A percentile compares a stretch with the other conserved stretches of the same genome.
These are phyloP conservation scores for Elegia similella DNA, from an alignment of 2,888 invertebrate species.

Conservation along the genomic window DNA sequence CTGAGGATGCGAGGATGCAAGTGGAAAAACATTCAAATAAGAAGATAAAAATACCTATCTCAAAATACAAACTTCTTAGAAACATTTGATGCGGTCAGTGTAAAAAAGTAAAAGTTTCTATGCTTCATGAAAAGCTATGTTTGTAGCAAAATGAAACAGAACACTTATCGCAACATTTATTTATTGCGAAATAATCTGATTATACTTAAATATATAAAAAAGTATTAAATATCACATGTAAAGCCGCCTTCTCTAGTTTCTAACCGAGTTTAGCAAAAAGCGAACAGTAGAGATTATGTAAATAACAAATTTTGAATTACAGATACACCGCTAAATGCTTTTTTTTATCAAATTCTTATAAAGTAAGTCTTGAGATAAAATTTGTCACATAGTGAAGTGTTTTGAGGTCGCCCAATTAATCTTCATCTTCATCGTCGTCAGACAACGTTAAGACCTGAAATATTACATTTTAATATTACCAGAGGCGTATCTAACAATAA, in stretches of 20 bases:
- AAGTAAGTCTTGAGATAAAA: background rate
- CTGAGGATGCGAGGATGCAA: no score
- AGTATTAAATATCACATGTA: conserved; percentile 5
- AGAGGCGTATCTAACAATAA: conserved; percentile 11
- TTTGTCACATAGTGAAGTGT: background rate
- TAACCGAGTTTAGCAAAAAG: background rate
- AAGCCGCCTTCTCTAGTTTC: conserved; percentile 1
- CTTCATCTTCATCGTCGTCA: conserved; percentile 53
- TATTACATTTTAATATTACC: conserved; percentile 20
- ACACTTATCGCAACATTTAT: background rate
- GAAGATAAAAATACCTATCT: no score
- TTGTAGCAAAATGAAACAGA: background rate
- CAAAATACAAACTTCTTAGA: no score
- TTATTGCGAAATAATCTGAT: background rate
- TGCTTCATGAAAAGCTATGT: no score
- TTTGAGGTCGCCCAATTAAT: conserved; percentile 15
- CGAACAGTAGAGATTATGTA: background rate
- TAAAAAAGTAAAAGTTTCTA: no score
- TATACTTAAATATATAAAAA: conserved; percentile 1
- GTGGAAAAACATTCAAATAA: no score
- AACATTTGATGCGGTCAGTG: no score
- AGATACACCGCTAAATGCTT: background rate
- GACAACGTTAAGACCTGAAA: conserved; percentile 63
- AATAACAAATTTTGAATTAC: background rate
- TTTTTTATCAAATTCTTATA: background rate